Conservation (phyloP, 2,113 vertebrate species). For the Cephalopterus ornatus region DNA sequence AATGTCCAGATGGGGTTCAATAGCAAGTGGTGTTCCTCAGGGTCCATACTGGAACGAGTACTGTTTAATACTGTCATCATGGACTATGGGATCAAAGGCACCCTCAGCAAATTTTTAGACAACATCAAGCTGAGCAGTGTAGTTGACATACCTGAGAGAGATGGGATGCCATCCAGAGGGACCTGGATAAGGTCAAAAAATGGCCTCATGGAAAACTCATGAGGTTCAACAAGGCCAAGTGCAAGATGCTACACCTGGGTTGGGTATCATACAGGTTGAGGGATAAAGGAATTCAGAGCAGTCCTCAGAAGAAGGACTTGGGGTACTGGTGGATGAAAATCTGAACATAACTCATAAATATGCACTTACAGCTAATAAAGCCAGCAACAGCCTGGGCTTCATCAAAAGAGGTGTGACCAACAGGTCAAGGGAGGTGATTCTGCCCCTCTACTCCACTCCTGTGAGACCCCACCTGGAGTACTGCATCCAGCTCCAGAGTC, state of each 20-base stretch:
- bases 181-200: background rate
- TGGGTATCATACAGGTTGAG: background rate
- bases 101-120: background rate
- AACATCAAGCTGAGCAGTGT: background rate
- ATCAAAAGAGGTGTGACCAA: background rate
- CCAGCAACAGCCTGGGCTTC: background rate
- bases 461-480: background rate
- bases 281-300: background rate
- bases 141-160: background rate
- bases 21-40: background rate
- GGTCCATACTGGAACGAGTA: background rate
- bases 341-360: background rate
- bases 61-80: background rate
- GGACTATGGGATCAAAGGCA: background rate
- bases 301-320: background rate
- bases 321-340: background rate
- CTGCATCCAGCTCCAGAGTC: background rate
- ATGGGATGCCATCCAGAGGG: background rate
- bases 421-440: background rate
- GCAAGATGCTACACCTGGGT: background rate
- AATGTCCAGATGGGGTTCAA: background rate
- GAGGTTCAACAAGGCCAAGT: background rate
- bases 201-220: background rate
- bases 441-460: background rate
- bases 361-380: background rate